A percentile compares a stretch with the other conserved stretches of the same genome.
Evolutionary conservation across 1,140 invertebrate species (phyloP).

Genomic region (Achatina immaculata): DNA sequence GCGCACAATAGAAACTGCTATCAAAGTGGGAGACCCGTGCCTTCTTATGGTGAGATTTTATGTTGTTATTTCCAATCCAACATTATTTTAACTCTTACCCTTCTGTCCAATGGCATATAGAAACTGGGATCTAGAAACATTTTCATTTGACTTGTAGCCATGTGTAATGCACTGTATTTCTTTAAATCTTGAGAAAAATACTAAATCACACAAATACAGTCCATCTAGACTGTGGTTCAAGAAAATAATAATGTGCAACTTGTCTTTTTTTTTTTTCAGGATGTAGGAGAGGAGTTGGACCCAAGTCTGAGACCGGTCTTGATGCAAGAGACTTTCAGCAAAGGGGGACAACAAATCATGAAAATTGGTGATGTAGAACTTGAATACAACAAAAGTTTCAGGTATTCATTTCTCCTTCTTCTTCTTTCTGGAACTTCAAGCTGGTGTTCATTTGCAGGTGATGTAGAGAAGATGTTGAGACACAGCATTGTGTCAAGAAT

Average conservation of each 20-base stretch:
- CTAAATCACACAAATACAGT: too few relatives aligned
- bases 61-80: too few relatives aligned
- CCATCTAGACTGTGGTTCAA: too few relatives aligned
- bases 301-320: conserved; percentile 67
- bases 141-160: neutral
- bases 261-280: too few relatives aligned
- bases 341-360: conserved; percentile 66
- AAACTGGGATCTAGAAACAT: too few relatives aligned
- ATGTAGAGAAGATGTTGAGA: too few relatives aligned
- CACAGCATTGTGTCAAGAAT: too few relatives aligned
- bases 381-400: conserved; percentile 70
- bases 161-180: neutral
- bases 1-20: conserved; percentile 67
- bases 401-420: conserved; percentile 45
- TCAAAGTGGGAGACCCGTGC: conserved; percentile 68
- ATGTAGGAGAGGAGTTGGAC: conserved; percentile 65
- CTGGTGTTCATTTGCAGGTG: too few relatives aligned
- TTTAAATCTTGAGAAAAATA: too few relatives aligned
- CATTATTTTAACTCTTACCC: too few relatives aligned
- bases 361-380: conserved; percentile 70
- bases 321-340: conserved; percentile 64
- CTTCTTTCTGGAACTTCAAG: neutral
- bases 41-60: conserved; percentile 61
- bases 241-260: too few relatives aligned
- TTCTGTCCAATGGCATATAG: too few relatives aligned